A percentile compares a stretch with the other conserved stretches of the same genome.
phyloP scores from a whole-genome alignment of 2,888 invertebrate genomes.

The Drosophila melanosoma region DNA sequence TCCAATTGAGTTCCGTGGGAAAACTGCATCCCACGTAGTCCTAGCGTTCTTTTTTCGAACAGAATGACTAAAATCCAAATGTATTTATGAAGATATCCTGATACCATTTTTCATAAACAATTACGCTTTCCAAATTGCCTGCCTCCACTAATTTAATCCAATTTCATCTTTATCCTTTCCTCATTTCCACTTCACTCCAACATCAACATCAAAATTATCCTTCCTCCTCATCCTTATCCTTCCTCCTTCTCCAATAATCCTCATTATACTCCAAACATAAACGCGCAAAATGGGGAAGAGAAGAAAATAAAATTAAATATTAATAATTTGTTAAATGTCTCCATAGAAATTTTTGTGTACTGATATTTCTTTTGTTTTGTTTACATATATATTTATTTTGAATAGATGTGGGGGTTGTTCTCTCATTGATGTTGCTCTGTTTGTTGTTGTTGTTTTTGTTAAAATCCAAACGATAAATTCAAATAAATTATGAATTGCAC shows the following conservation, averaged over 20 bases:
- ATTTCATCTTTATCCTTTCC: conserved; percentile 48
- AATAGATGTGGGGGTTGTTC: conserved; percentile 36
- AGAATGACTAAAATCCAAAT: conserved; percentile 60
- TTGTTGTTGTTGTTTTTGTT: conserved; percentile 25
- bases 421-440: conserved; percentile 11
- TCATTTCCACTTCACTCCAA: conserved; percentile 47
- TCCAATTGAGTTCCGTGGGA: conserved; percentile 52
- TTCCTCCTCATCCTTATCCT: conserved; percentile 62
- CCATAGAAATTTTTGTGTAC: conserved; percentile 54
- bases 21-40: conserved; percentile 70
- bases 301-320: conserved; percentile 77
- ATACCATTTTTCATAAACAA: conserved; percentile 47
- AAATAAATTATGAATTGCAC: conserved; percentile 51
- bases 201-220: conserved; percentile 62
- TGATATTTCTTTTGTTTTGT: conserved; percentile 34
- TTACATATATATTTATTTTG: conserved; percentile 64
- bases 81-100: conserved; percentile 51
- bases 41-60: conserved; percentile 42
- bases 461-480: conserved; percentile 43
- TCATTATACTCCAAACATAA: conserved; percentile 75
- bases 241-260: conserved; percentile 70
- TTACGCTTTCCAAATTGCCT: conserved; percentile 60
- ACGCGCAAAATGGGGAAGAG: conserved; percentile 76
- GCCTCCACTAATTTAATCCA: conserved; percentile 68
- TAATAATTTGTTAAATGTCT: conserved; percentile 65